Conservation (phyloP, 2,797 vertebrate species). For the Loriculus beryllinus region DNA sequence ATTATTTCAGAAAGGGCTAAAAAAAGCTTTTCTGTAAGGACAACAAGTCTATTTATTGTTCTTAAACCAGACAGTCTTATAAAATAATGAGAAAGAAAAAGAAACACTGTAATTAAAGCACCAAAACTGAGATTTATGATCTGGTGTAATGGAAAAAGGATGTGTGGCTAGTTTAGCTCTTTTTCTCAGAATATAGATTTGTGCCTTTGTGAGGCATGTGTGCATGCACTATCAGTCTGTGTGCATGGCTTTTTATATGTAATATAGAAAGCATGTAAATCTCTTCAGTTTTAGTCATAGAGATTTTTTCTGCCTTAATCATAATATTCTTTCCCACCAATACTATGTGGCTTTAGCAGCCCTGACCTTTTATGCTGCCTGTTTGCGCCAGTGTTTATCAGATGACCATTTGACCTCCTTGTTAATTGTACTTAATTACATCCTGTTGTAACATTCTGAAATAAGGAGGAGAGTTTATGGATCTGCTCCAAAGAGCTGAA, state of each 20-base stretch:
- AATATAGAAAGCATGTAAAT: constrained; percentile 37
- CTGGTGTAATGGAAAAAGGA: neutral
- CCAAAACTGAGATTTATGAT: neutral
- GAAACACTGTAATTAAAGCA: neutral
- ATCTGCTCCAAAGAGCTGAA: constrained; percentile 41
- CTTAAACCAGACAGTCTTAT: neutral
- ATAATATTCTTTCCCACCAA: constrained; percentile 41
- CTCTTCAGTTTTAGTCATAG: constrained; percentile 4
- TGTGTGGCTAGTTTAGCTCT: neutral
- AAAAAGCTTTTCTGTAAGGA: neutral
- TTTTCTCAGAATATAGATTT: neutral
- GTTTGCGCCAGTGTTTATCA: constrained; percentile 77
- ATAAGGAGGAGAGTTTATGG: constrained; percentile 64
- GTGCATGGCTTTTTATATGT: neutral
- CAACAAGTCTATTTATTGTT: neutral
- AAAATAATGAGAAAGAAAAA: neutral
- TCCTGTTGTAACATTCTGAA: constrained; percentile 84
- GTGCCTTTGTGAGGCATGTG: neutral
- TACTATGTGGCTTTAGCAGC: constrained; percentile 78
- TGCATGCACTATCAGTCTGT: neutral
- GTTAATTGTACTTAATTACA: constrained; percentile 89
- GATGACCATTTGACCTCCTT: constrained; percentile 85
- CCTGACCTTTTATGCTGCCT: constrained; percentile 72
- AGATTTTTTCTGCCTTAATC: constrained; percentile 47
- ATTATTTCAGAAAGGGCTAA: neutral